Evolutionary conservation across 2,888 invertebrate genomes (phyloP), one percentile per base, ranked within the genome.

Genomic region (Mylabris sibirica): DNA sequence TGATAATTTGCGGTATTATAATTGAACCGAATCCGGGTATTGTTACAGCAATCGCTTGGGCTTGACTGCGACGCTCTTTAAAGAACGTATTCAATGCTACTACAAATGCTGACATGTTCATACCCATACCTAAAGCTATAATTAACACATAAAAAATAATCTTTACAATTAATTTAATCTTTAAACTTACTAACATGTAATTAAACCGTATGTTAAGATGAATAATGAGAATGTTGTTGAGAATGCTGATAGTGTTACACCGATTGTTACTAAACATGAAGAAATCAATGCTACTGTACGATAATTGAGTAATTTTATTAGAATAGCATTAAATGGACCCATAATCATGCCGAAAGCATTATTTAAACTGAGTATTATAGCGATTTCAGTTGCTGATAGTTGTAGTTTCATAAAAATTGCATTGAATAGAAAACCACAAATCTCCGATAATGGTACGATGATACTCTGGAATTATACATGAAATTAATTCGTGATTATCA

Each of bases 81-180:
- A 92, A 92, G 80, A 89, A 92, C 2, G 90, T 88, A 82, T 91
- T 91, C 62, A 91, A 83, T 20, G 91, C 91, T 77, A 91, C 82
- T 22, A 87, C 87, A 77, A 89, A 90, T 1, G 90, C 87, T 35
- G 89, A 86, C 87, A 88, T 88, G 1, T 87, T 86, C 60, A 90
- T 83, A 65, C 88, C 88, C 69, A 89, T 84, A 49, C 92, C 91
- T 76, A 88, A 82, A 60, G 91, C 91, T 92, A 84, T 76, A 87
- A 88, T 65, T 65, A 26, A 20, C 4, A n/a, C n/a, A n/a, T 30
- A 30, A 30, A 30, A 4, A 30, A 30, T 30, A 30, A 30, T 30
- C 30, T 3, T 30, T 8, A 4, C 30, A 30, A 30, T 30, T 30
- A 30, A 30, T 30, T 30, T 8, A 3, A 30, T 30, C 3, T 30